Percentiles rank a stretch among this genome's conserved stretches.
Conservation (phyloP, 2,888 invertebrate species). For the Epiblema foenella region DNA sequence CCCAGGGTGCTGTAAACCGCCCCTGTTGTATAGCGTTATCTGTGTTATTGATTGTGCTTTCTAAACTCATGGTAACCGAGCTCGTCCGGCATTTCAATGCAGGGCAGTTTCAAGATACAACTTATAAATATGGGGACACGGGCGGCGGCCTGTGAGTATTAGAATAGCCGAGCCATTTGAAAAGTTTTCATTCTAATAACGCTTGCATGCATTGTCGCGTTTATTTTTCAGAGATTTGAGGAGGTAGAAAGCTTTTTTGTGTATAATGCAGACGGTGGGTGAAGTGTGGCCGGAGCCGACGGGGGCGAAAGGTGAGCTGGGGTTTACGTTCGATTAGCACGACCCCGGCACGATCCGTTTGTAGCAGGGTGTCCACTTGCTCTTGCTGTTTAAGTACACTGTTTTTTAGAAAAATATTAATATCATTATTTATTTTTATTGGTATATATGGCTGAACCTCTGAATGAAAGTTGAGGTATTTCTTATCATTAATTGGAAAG, state of each 20-base stretch:
- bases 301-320: slow-evolving; percentile 43
- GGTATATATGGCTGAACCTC: not conserved
- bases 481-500: not conserved
- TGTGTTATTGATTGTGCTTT: slow-evolving; percentile 71
- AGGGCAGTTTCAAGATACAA: slow-evolving; percentile 88
- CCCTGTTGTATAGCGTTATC: slow-evolving; percentile 66
- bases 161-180: slow-evolving; percentile 20
- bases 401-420: not conserved
- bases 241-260: slow-evolving; percentile 48
- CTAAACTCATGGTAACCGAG: slow-evolving; percentile 59
- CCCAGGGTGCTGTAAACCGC: slow-evolving; percentile 57
- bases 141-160: slow-evolving; percentile 94
- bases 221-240: slow-evolving; percentile 78
- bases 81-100: slow-evolving; percentile 80
- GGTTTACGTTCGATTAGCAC: slow-evolving; percentile 38
- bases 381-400: slow-evolving; percentile 20
- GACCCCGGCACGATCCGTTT: slow-evolving; percentile 44
- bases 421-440: slow-evolving; percentile 1
- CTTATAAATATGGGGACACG: slow-evolving; percentile 95
- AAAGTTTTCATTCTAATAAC: slow-evolving; percentile 48
- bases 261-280: slow-evolving; percentile 42
- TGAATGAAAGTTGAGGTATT: not conserved
- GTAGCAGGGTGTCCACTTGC: slow-evolving; percentile 38
- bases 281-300: slow-evolving; percentile 40
- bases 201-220: slow-evolving; percentile 79